Evolutionary conservation across 2,113 vertebrate genomes (phyloP), one percentile per base, ranked within the genome.

Genomic region (Austrofundulus limnaeus): DNA sequence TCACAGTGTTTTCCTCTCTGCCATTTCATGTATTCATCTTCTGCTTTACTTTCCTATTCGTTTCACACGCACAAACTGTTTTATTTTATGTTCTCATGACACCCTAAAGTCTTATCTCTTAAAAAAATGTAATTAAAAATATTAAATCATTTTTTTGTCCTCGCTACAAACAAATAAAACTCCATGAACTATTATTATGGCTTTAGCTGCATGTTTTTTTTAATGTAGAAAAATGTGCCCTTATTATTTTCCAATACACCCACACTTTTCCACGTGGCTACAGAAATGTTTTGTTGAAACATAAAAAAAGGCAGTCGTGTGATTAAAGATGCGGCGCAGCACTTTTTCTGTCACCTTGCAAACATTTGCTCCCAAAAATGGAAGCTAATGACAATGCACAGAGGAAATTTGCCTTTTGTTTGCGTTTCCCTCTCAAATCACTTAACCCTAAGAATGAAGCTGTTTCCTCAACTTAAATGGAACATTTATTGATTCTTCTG

Each of bases 271-370:
- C n/a, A n/a, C n/a, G n/a, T n/a, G n/a, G n/a, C n/a, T 75, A 77
- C 66, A 71, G 54, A 73, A 79, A 71, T 70, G 24, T 76, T 77
- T 80, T 58, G 17, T 31, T n/a, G n/a, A n/a, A n/a, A 41, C 16
- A 52, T 11, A 16, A 77, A 66, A 60, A 63, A 71, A 61, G 2
- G 11, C 34, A 12, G 60, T 46, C 4, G 38, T 39, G 28, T 72
- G 80, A 77, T 81, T 81, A 80, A 80, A 84, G 80, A 85, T 67
- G 58, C 58, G 64, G 19, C 38, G 19, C 21, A 11, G 61, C n/a
- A 34, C 81, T 80, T 85, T 66, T 72, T 54, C 61, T 75, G 70
- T 75, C 62, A 51, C 16, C 20, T 63, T 71, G 66, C 20, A 71
- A 82, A 77, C 80, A 73, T 86, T 81, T 78, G 53, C 54, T 43